These are phyloP conservation scores for Cyanoderma ruficeps DNA, from an alignment of 2,113 vertebrate species.

Conservation along the genomic window DNA sequence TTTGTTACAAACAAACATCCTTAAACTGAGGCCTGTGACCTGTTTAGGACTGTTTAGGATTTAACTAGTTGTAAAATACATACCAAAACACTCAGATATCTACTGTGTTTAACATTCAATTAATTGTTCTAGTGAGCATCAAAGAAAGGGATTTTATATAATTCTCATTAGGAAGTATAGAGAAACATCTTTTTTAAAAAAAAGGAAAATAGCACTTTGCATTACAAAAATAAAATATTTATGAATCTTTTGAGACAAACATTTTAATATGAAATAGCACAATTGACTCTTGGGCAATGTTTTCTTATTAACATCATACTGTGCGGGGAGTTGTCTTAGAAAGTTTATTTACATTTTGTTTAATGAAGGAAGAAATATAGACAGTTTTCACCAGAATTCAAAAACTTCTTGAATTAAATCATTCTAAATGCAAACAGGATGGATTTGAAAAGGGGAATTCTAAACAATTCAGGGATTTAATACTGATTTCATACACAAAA, in stretches of 20 bases:
- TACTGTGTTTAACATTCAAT: neutral
- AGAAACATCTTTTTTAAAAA: neutral
- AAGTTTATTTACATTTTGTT: conserved; percentile 28
- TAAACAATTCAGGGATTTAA: neutral
- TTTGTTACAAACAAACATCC: conserved; percentile 68
- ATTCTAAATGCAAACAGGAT: neutral
- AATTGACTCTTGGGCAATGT: neutral
- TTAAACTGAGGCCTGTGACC: conserved; percentile 38
- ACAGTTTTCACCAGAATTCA: neutral
- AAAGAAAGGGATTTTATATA: neutral
- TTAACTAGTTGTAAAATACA: conserved; percentile 13
- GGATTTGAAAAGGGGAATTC: neutral
- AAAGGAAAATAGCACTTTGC: neutral
- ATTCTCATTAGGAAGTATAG: neutral
- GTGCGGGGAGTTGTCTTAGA: neutral
- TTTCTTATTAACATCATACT: neutral
- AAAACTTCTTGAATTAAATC: neutral
- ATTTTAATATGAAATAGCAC: neutral
- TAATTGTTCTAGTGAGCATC: neutral
- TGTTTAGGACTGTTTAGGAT: conserved; percentile 24
- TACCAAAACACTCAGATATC: neutral
- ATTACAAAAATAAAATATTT: conserved; percentile 13
- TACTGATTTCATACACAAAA: neutral
- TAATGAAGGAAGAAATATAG: neutral
- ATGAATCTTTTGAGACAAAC: neutral